These are phyloP conservation scores for Mormyrus iriodes DNA, from an alignment of 2,113 vertebrate genomes.

Conservation along the genomic window DNA sequence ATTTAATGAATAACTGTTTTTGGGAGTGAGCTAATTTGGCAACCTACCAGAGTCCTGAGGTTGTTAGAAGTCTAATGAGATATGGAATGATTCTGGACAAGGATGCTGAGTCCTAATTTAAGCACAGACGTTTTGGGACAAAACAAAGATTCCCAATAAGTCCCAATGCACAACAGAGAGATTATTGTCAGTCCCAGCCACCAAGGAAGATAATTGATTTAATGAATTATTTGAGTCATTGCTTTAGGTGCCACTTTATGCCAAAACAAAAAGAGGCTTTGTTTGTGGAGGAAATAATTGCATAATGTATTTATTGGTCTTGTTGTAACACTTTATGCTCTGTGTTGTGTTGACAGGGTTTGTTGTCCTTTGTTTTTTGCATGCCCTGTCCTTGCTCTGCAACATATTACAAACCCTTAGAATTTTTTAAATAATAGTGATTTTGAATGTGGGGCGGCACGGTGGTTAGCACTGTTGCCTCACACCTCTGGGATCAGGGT, in stretches of 20 bases:
- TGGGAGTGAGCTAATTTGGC: not conserved
- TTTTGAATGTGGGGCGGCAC: not conserved
- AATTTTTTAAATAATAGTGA: not conserved
- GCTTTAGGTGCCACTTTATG: not conserved
- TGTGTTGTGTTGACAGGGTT: not conserved
- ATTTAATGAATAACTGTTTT: not conserved
- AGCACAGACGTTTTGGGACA: not conserved
- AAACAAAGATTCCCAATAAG: not conserved
- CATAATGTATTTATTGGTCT: not conserved
- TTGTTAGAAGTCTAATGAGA: not conserved
- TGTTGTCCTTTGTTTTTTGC: not conserved
- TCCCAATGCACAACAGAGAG: not conserved
- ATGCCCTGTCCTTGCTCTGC: not conserved
- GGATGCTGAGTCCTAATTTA: not conserved
- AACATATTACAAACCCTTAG: not conserved
- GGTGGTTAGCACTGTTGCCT: too few species aligned
- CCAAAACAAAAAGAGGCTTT: not conserved
- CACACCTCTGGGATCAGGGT: too few species aligned
- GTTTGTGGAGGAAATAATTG: not conserved
- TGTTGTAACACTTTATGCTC: not conserved
- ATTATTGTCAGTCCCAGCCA: not conserved
- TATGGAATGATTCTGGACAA: not conserved
- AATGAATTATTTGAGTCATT: not conserved
- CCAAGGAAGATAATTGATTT: not conserved
- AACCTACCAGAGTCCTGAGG: not conserved